Evolutionary conservation across 2,797 vertebrate species (phyloP), one percentile per base, ranked within the genome.

Genomic region (Gallinago solitaria): DNA sequence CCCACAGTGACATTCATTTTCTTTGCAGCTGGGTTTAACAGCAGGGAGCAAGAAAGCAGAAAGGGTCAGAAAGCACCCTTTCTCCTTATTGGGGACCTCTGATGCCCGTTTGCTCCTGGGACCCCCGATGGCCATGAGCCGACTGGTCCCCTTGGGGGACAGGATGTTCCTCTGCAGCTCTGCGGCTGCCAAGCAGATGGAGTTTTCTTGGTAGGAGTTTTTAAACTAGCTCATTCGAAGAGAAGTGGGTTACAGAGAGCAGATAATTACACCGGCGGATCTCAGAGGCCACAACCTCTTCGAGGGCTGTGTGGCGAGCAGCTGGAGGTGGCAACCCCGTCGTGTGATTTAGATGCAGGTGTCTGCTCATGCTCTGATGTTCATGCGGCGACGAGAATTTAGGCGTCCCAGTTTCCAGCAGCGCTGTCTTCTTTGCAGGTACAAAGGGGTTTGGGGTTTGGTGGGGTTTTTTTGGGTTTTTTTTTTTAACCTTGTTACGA

Each of bases 331-430:
- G 90, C 92, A 90, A 90, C 95, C 93, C 95, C 1, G 1, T 84
- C 5, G 90, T 84, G 96, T 93, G 94, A 95, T 93, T 96, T 86
- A 95, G 92, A 93, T 90, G 94, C 60, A 78, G 92, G 90, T 82
- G 51, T 76, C 96, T 96, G 93, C 86, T 95, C 81, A 3, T 18
- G 32, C 95, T 96, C 81, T 89, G 90, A 95, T 94, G 80, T 92
- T 95, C 93, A 57, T 13, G 86, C 5, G 1, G 94, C 11, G 91
- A 78, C 0, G 6, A 74, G 83, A 33, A 95, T 93, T 90, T 89
- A 88, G 82, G 89, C 3, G n/a, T 56, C 84, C 94, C 91, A 80
- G 54, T 96, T 97, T 93, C 93, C 93, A 92, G 75, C 88, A 77
- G 81, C 0, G 21, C 91, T 82, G 80, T 82, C 89, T 65, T 92